Evolutionary conservation across 2,797 vertebrate species (phyloP).

Genomic region (Uromys caudimaculatus): DNA sequence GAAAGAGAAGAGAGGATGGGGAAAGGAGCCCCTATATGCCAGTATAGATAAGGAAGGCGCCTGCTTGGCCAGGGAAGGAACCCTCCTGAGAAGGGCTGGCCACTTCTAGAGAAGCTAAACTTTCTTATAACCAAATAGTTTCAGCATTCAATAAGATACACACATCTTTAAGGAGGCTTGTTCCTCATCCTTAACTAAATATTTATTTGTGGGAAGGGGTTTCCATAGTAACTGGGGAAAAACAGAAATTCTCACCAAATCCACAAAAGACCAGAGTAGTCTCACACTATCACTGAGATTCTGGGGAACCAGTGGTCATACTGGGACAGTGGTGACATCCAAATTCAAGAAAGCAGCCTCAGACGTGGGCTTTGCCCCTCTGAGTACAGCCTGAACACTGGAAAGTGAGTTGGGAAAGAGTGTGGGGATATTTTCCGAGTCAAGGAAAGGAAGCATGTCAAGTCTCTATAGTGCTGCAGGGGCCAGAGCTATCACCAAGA

Average conservation of each 20-base stretch:
- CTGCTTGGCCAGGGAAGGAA: not conserved
- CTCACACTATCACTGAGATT: constrained; percentile 14
- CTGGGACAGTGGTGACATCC: not conserved
- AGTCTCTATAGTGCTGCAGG: not conserved
- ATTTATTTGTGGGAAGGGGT: constrained; percentile 68
- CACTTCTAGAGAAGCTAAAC: not conserved
- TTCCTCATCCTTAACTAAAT: constrained; percentile 57
- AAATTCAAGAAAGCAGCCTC: not conserved
- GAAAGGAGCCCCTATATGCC: too few relatives aligned
- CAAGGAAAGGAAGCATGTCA: not conserved
- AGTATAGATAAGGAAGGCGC: not conserved
- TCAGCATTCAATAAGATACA: constrained; percentile 60
- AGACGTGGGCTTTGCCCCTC: not conserved
- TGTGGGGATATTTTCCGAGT: not conserved
- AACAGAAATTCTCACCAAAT: constrained; percentile 49
- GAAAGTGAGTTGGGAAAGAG: not conserved
- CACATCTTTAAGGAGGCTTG: constrained; percentile 1
- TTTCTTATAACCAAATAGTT: constrained; percentile 4
- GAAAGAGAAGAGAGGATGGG: not conserved
- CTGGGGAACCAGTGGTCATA: not conserved
- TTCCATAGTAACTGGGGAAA: constrained; percentile 55
- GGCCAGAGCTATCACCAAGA: not conserved
- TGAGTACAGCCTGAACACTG: not conserved
- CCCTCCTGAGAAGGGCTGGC: not conserved
- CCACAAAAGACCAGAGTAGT: not conserved